These are phyloP conservation scores for Dryadula phaetusa DNA, from an alignment of 2,888 invertebrate species.

Conservation along the genomic window DNA sequence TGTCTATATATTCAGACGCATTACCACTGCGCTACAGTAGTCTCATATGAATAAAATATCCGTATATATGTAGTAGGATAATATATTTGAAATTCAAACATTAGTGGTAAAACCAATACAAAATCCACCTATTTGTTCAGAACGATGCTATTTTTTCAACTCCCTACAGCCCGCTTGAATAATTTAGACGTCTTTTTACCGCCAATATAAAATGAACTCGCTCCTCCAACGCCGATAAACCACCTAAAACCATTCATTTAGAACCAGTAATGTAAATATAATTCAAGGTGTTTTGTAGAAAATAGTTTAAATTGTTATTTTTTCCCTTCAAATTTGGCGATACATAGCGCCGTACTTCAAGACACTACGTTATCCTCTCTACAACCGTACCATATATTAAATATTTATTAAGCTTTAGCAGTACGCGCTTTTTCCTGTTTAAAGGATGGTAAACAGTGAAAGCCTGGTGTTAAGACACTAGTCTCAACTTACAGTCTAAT, in stretches of 20 bases:
- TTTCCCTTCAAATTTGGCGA: too few relatives aligned
- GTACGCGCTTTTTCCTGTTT: too few relatives aligned
- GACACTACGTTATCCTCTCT: too few relatives aligned
- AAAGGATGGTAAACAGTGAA: too few relatives aligned
- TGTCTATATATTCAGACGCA: too few relatives aligned
- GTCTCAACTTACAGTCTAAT: too few relatives aligned
- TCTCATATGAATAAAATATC: too few relatives aligned
- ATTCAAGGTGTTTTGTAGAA: background rate
- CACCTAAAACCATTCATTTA: background rate
- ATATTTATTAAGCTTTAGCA: too few relatives aligned
- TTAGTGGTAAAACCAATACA: constrained; percentile 11
- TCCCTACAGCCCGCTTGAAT: constrained; percentile 39
- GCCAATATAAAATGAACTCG: constrained; percentile 45
- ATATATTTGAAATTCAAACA: constrained; percentile 23
- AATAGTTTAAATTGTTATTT: background rate
- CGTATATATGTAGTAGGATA: background rate
- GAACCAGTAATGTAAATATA: background rate
- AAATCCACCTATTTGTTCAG: constrained; percentile 24
- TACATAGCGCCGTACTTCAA: too few relatives aligned
- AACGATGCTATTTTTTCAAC: constrained; percentile 29
- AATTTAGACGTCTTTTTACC: constrained; percentile 45
- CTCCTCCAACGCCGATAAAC: constrained; percentile 21
- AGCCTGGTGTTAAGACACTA: too few relatives aligned
- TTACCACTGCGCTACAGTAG: too few relatives aligned
- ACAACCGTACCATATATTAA: too few relatives aligned